Evolutionary conservation across 2,113 vertebrate genomes (phyloP), one percentile per base, ranked within the genome.

Genomic region (Thunnus thynnus): DNA sequence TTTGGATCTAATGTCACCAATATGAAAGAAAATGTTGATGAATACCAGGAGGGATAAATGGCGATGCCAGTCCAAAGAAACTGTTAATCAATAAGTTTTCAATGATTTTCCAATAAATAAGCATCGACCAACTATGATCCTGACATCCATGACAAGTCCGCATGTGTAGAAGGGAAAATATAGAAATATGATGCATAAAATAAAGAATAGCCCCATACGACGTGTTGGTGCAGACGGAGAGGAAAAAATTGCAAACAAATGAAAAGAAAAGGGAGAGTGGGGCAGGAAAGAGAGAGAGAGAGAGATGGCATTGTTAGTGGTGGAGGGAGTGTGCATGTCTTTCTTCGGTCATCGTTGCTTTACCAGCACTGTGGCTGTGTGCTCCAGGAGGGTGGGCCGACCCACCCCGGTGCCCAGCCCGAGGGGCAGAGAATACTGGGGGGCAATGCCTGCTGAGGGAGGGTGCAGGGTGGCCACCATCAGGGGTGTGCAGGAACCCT

Each of bases 301-400:
- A 85, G 82, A 89, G 67, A 76, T 83, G 90, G 63, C 65, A 63
- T 73, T 63, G 91, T 91, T 88, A 92, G 91, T 86, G 86, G 71
- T 74, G 74, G 41, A 64, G 67, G 76, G 62, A 84, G 81, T 69
- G 68, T 55, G 84, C 67, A 57, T 63, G 72, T 71, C 48, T 78
- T 78, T 86, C 82, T 88, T 78, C 41, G 5, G 70, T 83, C 68
- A 71, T 86, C 13, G 65, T 75, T 82, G 87, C 73, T 95, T 99
- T 99, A 99, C 98, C 98, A 99, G 97, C 98, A 99, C 97, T 94
- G 98, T 97, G 95, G 97, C 97, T 94, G 98, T 99, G 96, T 99
- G 97, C 96, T 99, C 98, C 96, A 99, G 97, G 87, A 99, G 96
- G 91, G 97, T 96, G 90, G 98, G 97, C 94, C 97, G 96, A 94